Base-by-base conservation (phyloP, 2,113 vertebrate genomes). In the Holacanthus passer region DNA sequence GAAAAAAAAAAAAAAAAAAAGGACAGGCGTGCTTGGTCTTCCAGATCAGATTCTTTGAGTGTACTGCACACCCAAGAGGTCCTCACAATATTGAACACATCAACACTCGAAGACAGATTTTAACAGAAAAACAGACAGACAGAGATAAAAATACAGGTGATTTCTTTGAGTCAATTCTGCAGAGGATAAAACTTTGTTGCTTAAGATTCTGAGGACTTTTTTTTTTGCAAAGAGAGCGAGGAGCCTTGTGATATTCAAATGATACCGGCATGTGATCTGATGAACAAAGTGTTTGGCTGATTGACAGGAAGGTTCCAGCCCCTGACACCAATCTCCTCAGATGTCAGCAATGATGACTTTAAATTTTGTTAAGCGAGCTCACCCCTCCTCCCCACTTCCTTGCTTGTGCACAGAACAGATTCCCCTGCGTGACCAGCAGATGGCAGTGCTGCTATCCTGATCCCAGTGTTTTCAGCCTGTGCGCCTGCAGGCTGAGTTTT, bases 381-480 rank as follows among this genome's bases (percentile, higher is more conserved):
- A 77, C 67, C 66, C 79, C 62, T 55, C 79, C 62, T 72, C 50
- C 48, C 58, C 56, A 31, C 59, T 27, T 53, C 43, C 53, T 24
- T 56, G 7, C 31, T 32, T 9, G 24, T 22, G 29, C 35, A 19
- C 47, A 73, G 32, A 55, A 37, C 12, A 29, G 35, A 39, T 27
- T 83, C 48, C 83, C 41, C 10, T 4, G 1, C 16, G 3, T 78
- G 20, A 50, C 92, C 95, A 95, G 93, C 91, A 89, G 95, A 94
- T 95, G 95, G 95, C 94, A 95, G 90, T 95, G 86, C 84, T 91
- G 95, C 90, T 94, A 94, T 94, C 94, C 86, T 82, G 83, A 93
- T 83, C 60, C n/a, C 73, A 32, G 45, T 45, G 24, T 6, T 27
- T 22, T 32, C 41, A 79, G 72, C 31, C 45, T 20, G 7, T 1